Evolutionary conservation across 2,113 vertebrate genomes (phyloP), one percentile per base, ranked within the genome.

Genomic region (Oryzias woworae): DNA sequence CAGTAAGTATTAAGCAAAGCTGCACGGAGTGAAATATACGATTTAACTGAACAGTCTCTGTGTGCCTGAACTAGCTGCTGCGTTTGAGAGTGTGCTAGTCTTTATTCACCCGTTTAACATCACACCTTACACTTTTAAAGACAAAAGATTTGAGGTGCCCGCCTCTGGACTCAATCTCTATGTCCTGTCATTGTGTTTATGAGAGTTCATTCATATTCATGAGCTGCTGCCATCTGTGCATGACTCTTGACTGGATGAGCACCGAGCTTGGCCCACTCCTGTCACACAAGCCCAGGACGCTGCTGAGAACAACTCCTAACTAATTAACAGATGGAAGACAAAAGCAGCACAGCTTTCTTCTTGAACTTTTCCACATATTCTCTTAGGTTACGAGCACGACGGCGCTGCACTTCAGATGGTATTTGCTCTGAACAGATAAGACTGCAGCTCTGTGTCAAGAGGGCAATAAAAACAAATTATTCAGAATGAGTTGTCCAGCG

Each of bases 1-100:
- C 91, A 87, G 91, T 93, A 91, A 92, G 92, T 93, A 93, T 73
- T 46, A 67, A 20, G 62, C 63, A 71, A 72, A 70, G 23, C 62
- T 88, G 88, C 88, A 89, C 53, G 70, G 79, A 5, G 62, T 88
- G 87, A 66, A 70, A 65, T 83, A 79, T 20, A 67, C 74, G 43
- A 45, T 61, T 58, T 64, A 64, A 69, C 62, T 51, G 54, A 66
- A 14, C 45, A 4, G 16, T 64, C 44, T 65, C 7, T 42, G 49
- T 75, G 66, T 80, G 78, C 49, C 53, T 80, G 69, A 71, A 82
- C 71, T 5, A 22, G 53, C 50, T 57, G 54, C 16, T 46, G 46
- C 31, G 45, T 63, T 2, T 13, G 67, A 43, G 26, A 73, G 42
- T 26, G 45, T 53, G 53, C 14, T 51, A 43, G 45, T 64, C 57